Evolutionary conservation across 2,888 invertebrate species (phyloP).

Genomic region (Scaptodrosophila latifasciaeformis): DNA sequence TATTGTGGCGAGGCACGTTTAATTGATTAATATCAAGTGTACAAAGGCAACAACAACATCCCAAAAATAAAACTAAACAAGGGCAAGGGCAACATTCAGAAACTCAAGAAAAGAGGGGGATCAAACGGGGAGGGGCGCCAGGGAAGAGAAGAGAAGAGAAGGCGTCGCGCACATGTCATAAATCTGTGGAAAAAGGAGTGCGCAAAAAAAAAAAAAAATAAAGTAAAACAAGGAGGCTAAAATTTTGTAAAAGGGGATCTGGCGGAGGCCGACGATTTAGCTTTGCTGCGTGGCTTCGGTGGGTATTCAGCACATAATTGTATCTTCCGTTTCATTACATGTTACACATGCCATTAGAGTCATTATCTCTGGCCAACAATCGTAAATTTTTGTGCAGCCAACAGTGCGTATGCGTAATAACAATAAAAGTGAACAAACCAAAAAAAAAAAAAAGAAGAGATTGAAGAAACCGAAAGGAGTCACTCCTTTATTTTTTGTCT

Average conservation of each 20-base stretch:
- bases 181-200: conserved; percentile 23
- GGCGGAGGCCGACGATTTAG: too few species aligned
- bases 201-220: background rate
- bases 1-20: background rate
- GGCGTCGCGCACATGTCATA: conserved; percentile 20
- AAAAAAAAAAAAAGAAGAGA: conserved; percentile 6
- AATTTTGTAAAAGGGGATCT: too few species aligned
- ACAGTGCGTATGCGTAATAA: conserved; percentile 47
- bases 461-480: conserved; percentile 5
- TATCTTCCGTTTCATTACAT: conserved; percentile 69
- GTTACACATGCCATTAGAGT: conserved; percentile 50
- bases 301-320: conserved; percentile 45
- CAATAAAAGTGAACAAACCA: conserved; percentile 11
- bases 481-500: too few species aligned
- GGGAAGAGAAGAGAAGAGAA: background rate
- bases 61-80: too few species aligned
- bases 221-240: too few species aligned
- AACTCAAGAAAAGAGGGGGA: too few species aligned
- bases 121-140: background rate
- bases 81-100: conserved; percentile 25
- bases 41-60: conserved; percentile 27
- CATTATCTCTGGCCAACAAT: conserved; percentile 32
- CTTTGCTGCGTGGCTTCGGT: background rate
- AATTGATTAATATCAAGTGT: conserved; percentile 4
- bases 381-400: conserved; percentile 31